Percentiles rank a stretch among this genome's conserved stretches.
Conservation (phyloP, 2,113 vertebrate genomes). For the Morone saxatilis region DNA sequence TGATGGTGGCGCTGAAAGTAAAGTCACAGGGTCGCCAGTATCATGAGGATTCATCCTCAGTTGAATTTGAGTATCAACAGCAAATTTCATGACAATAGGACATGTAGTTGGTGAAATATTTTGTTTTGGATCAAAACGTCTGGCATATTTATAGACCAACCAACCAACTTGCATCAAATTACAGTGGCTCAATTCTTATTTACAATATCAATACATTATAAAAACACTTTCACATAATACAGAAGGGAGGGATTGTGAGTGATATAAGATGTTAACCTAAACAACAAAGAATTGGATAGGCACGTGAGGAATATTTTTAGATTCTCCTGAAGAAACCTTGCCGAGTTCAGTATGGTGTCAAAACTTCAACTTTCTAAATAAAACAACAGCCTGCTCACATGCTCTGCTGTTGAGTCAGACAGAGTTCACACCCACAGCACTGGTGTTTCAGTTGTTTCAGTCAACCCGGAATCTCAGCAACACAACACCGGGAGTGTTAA, state of each 20-base stretch:
- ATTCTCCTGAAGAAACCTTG: neutral
- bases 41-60: too few relatives aligned
- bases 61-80: too few relatives aligned
- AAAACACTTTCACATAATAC: neutral
- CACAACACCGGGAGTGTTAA: slow-evolving; percentile 21
- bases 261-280: neutral
- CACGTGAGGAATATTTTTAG: slow-evolving; percentile 43
- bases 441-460: slow-evolving; percentile 1
- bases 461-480: neutral
- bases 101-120: too few relatives aligned
- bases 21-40: too few relatives aligned
- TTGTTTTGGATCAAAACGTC: neutral
- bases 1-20: neutral
- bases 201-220: neutral
- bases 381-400: neutral
- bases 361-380: slow-evolving; percentile 29
- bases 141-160: too few relatives aligned
- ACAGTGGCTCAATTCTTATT: neutral
- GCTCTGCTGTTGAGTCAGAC: slow-evolving; percentile 13
- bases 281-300: neutral
- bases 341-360: neutral
- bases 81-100: too few relatives aligned
- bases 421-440: neutral
- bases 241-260: neutral
- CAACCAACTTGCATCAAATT: neutral